phyloP scores from a whole-genome alignment of 1,140 invertebrate species.

The Bombus sylvicola region DNA sequence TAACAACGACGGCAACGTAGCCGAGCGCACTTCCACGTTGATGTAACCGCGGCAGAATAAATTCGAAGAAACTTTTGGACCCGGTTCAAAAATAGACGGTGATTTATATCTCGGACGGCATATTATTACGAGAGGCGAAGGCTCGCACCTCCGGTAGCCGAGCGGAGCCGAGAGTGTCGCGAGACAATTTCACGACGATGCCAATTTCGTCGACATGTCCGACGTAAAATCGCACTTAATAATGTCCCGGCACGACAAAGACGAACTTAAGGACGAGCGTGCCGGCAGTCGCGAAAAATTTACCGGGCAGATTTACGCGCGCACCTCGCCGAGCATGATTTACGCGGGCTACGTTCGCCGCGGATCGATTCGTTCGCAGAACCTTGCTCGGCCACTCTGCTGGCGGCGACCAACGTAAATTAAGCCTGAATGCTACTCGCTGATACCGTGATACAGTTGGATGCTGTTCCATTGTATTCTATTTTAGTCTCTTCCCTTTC shows the following conservation, averaged over 20 bases:
- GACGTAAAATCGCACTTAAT: constrained; percentile 55
- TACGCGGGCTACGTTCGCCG: constrained; percentile 37
- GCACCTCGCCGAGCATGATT: constrained; percentile 42
- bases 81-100: constrained; percentile 66
- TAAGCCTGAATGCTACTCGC: neutral
- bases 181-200: constrained; percentile 62
- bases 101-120: constrained; percentile 59
- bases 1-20: constrained; percentile 33
- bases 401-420: neutral
- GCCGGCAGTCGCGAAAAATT: constrained; percentile 52
- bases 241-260: constrained; percentile 53
- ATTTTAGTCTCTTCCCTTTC: no score
- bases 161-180: constrained; percentile 10
- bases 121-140: constrained; percentile 59
- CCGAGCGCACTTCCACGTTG: constrained; percentile 51
- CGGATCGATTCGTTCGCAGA: constrained; percentile 52
- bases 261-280: constrained; percentile 44
- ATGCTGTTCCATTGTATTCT: neutral
- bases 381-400: neutral
- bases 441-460: neutral
- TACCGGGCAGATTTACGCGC: constrained; percentile 48
- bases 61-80: constrained; percentile 68
- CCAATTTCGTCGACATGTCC: constrained; percentile 55
- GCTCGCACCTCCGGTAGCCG: neutral
- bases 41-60: constrained; percentile 63